Conservation (phyloP, 2,888 invertebrate genomes). For the Epiblema foenella region DNA sequence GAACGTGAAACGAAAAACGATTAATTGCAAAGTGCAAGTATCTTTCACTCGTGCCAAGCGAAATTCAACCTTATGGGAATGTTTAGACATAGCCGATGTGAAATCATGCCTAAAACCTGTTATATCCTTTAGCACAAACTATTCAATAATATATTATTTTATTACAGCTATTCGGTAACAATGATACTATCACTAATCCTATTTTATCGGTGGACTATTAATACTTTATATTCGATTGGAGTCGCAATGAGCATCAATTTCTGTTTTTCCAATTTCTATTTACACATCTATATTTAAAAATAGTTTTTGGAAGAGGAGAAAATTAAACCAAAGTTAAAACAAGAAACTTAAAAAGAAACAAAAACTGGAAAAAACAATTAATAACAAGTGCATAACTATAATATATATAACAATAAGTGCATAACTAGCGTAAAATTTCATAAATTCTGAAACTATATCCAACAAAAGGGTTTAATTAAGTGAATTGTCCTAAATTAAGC, state of each 20-base stretch:
- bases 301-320: neutral
- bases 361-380: neutral
- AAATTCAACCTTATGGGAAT: no score
- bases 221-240: conserved; percentile 30
- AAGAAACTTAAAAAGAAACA: neutral
- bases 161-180: conserved; percentile 20
- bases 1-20: no score
- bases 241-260: conserved; percentile 28
- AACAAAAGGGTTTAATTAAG: neutral
- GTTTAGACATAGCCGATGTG: neutral
- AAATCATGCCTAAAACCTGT: conserved; percentile 13
- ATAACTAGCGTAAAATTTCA: neutral
- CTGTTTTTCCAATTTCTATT: conserved; percentile 4
- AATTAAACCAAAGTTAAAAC: no score
- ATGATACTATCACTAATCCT: conserved; percentile 20
- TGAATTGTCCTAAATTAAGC: neutral
- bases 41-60: no score
- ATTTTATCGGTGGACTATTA: conserved; percentile 33
- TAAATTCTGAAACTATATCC: neutral
- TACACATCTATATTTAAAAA: neutral
- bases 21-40: no score
- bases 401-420: neutral
- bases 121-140: conserved; percentile 22
- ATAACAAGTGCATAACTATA: no score
- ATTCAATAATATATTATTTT: conserved; percentile 19